Percentiles rank a stretch among this genome's conserved stretches.
Conservation (phyloP, 2,113 vertebrate genomes). For the Ctenomys sociabilis region DNA sequence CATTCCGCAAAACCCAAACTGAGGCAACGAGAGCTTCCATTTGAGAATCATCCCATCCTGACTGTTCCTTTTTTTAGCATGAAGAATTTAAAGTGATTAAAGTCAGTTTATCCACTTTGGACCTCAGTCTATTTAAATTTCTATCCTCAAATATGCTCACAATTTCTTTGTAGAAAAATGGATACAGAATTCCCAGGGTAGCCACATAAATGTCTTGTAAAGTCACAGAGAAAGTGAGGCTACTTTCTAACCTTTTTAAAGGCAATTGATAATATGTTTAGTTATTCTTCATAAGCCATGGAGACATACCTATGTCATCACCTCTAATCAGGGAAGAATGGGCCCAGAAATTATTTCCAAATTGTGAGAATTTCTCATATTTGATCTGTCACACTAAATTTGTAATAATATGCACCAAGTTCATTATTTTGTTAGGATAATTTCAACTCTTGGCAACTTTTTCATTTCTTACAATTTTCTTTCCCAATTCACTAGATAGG, state of each 20-base stretch:
- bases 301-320: not conserved
- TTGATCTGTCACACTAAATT: slow-evolving; percentile 2
- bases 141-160: not conserved
- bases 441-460: not conserved
- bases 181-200: not conserved
- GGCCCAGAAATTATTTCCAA: not conserved
- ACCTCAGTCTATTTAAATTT: not conserved
- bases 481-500: not conserved
- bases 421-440: not conserved
- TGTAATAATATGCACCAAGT: not conserved
- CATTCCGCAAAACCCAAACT: fast-evolving
- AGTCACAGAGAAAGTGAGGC: not conserved
- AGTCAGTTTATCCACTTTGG: not conserved
- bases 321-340: not conserved
- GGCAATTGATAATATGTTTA: not conserved
- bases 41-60: not conserved
- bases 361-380: not conserved
- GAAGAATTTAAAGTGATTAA: not conserved
- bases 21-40: not conserved
- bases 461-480: not conserved
- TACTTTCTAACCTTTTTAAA: not conserved
- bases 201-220: not conserved
- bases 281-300: not conserved
- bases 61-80: not conserved
- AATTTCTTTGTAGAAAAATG: not conserved